Evolutionary conservation across 2,113 vertebrate genomes (phyloP).

Genomic region (Tinamus guttatus): DNA sequence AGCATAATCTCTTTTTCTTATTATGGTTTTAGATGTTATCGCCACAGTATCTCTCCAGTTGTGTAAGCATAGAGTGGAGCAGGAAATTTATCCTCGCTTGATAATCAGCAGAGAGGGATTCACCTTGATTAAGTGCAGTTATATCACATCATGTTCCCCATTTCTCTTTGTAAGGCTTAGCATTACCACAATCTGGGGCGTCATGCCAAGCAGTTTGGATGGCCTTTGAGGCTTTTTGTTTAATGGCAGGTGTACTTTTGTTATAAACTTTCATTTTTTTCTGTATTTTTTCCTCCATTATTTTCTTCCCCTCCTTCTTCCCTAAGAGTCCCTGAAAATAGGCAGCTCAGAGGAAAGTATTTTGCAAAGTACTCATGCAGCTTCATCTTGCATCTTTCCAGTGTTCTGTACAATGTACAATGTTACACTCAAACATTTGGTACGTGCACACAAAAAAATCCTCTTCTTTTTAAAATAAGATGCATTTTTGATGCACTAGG

Average conservation of each 20-base stretch:
- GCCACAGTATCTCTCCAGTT: slow-evolving; percentile 6
- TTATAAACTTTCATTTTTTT: not conserved
- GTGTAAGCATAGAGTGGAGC: not conserved
- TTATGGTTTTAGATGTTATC: slow-evolving; percentile 68
- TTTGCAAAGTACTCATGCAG: not conserved
- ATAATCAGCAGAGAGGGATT: slow-evolving; percentile 65
- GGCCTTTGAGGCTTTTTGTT: not conserved
- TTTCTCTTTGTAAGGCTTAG: slow-evolving; percentile 42
- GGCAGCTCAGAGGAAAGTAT: not conserved
- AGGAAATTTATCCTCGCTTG: slow-evolving; percentile 62
- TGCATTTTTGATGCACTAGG: not conserved
- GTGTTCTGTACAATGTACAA: not conserved
- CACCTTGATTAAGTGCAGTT: slow-evolving; percentile 68
- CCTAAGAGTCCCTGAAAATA: not conserved
- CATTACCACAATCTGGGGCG: slow-evolving; percentile 5
- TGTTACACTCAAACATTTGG: not conserved
- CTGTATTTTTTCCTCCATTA: not conserved
- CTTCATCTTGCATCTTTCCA: not conserved
- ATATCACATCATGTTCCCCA: not conserved
- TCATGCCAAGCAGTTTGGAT: not conserved
- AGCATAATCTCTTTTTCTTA: slow-evolving; percentile 68
- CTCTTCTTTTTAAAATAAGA: not conserved
- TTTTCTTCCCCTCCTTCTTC: not conserved
- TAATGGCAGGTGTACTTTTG: not conserved
- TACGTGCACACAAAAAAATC: not conserved